Evolutionary conservation across 2,888 invertebrate species (phyloP), one percentile per base, ranked within the genome.

Genomic region (Mamestra brassicae): DNA sequence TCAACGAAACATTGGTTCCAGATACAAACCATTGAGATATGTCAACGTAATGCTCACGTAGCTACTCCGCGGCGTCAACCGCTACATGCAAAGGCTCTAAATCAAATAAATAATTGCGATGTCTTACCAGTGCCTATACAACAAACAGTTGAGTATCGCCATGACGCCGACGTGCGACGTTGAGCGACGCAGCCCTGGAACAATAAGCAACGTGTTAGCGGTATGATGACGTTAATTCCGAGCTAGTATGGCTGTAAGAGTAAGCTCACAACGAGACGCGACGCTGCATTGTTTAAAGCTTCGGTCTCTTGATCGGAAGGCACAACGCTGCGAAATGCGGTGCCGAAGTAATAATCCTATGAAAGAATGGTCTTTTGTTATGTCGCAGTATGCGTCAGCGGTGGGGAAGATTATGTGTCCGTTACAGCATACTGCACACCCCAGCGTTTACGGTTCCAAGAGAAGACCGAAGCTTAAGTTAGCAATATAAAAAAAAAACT

Each of bases 61-160:
- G 55, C 4, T 26, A n/a, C n/a, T n/a, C 11, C 10, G 11, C n/a
- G 42, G n/a, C n/a, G 17, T 17, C 11, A 47, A 10, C 17, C 17
- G 4, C 45, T 38, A n/a, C 11, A 62, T 47, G 15, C 26, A 2
- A 38, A 60, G 17, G 34, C 3, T 13, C 10, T 17, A 10, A 63
- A 63, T 34, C 26, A 47, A 50, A 52, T 58, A 45, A 50, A 57
- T 64, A 76, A 67, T 45, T n/a, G 4, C 0, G 1, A 34, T 11
- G 66, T 3, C 80, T 94, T 85, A 95, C 95, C 95, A 94, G 88
- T 94, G 89, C 86, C 90, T 92, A 88, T 91, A 91, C 72, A 94
- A 85, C 83, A 94, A 87, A 91, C 91, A 92, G 87, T 92, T 92
- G 88, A 94, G 87, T 85, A 94, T 82, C 79, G 90, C 85, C 81